These are phyloP conservation scores for Limnephilus rhombicus DNA, from an alignment of 2,888 invertebrate genomes.

Conservation along the genomic window DNA sequence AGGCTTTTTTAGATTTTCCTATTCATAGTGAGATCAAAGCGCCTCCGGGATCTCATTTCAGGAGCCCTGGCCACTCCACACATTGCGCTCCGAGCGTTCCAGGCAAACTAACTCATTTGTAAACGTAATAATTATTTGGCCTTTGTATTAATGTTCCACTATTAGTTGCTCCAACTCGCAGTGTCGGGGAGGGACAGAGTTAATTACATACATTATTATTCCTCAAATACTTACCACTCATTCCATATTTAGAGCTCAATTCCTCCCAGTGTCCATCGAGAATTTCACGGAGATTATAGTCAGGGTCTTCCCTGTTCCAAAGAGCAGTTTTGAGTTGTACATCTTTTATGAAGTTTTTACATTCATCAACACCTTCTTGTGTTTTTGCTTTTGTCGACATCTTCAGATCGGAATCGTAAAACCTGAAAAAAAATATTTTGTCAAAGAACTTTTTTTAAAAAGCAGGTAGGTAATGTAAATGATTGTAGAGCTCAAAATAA, in stretches of 20 bases:
- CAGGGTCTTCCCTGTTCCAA: slow-evolving; percentile 53
- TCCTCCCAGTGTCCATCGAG: slow-evolving; percentile 46
- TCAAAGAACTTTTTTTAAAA: not conserved
- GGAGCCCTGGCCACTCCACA: too few relatives aligned
- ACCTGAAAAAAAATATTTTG: not conserved
- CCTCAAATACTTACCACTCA: slow-evolving; percentile 26
- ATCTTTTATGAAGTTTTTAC: slow-evolving; percentile 51
- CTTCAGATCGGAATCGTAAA: not conserved
- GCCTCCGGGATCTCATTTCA: too few relatives aligned
- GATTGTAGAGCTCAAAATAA: not conserved
- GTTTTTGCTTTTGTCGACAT: slow-evolving; percentile 7
- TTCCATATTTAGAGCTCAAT: slow-evolving; percentile 39
- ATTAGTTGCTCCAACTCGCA: too few relatives aligned
- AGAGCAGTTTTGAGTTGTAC: slow-evolving; percentile 50
- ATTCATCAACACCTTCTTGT: slow-evolving; percentile 30
- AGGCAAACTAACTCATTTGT: too few relatives aligned
- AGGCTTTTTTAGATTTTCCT: too few relatives aligned
- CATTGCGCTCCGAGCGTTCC: too few relatives aligned
- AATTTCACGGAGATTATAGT: slow-evolving; percentile 39
- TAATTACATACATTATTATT: not conserved
- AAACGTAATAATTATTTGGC: too few relatives aligned
- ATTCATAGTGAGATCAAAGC: too few relatives aligned
- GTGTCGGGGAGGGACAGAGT: too few relatives aligned
- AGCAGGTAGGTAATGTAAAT: not conserved
- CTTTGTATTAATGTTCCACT: too few relatives aligned